Evolutionary conservation across 1,140 invertebrate genomes (phyloP).

Genomic region (Hyles euphorbiae): DNA sequence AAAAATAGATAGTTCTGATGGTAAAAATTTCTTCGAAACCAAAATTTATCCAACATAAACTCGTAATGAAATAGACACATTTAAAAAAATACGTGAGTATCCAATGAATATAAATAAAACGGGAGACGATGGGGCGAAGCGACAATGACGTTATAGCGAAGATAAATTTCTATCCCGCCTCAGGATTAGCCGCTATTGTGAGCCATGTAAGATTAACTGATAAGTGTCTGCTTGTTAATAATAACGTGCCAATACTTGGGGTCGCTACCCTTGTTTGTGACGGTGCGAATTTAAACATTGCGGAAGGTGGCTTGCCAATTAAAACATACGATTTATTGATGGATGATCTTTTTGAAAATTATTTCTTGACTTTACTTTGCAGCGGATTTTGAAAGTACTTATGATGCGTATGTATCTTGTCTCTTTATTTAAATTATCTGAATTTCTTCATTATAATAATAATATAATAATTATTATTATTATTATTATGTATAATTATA

Average conservation of each 20-base stretch:
- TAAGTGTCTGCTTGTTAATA: slow-evolving; percentile 70
- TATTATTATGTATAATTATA: no score
- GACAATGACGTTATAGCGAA: slow-evolving; percentile 57
- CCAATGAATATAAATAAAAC: no score
- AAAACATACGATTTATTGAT: background rate
- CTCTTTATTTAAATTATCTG: no score
- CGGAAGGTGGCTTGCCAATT: slow-evolving; percentile 8
- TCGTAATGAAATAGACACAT: background rate
- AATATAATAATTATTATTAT: no score
- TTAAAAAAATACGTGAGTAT: background rate
- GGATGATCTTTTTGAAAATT: no score
- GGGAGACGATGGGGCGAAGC: slow-evolving; percentile 35
- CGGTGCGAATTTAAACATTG: background rate
- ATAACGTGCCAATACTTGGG: slow-evolving; percentile 48
- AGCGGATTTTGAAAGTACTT: no score
- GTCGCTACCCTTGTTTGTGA: slow-evolving; percentile 9
- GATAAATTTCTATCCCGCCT: slow-evolving; percentile 72
- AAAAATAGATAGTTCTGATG: no score
- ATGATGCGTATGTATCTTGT: no score
- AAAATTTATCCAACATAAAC: no score
- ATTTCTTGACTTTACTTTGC: no score
- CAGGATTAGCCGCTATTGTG: slow-evolving; percentile 68
- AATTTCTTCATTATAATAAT: no score
- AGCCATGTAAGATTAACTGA: slow-evolving; percentile 71
- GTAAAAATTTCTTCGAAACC: no score